Percentiles rank a stretch among this genome's conserved stretches.
Evolutionary conservation across 2,888 invertebrate species (phyloP).

Genomic region (Dolichopus griseipennis): DNA sequence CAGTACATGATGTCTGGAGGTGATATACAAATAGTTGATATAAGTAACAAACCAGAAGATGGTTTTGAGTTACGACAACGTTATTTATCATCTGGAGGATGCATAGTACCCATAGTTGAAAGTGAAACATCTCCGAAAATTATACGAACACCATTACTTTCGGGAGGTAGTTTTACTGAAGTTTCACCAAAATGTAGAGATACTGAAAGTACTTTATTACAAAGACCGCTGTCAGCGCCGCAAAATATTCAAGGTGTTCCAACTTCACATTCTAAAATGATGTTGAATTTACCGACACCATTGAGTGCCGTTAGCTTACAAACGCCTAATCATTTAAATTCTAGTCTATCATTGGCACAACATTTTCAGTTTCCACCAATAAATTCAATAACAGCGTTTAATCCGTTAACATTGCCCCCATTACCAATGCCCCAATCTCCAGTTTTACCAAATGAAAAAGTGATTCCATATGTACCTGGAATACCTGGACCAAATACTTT

Average conservation of each 20-base stretch:
- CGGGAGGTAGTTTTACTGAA: constrained; percentile 69
- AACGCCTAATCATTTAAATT: constrained; percentile 31
- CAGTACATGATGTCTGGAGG: constrained; percentile 24
- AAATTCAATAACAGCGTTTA: constrained; percentile 60
- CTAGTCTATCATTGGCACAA: constrained; percentile 28
- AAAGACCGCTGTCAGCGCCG: constrained; percentile 32
- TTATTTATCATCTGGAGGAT: constrained; percentile 39
- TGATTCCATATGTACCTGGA: constrained; percentile 79
- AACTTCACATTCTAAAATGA: constrained; percentile 34
- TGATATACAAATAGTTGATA: constrained; percentile 23
- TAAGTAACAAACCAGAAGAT: constrained; percentile 56
- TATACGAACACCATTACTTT: constrained; percentile 71
- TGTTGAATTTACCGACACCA: constrained; percentile 50
- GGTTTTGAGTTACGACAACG: constrained; percentile 27
- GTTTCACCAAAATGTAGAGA: constrained; percentile 32
- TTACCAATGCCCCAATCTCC: constrained; percentile 44
- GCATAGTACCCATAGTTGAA: constrained; percentile 54
- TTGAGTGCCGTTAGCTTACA: constrained; percentile 50
- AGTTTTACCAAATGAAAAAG: constrained; percentile 52
- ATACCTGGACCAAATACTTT: constrained; percentile 73
- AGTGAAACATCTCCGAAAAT: constrained; percentile 60
- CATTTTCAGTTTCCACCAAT: constrained; percentile 59
- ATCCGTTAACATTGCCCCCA: constrained; percentile 57
- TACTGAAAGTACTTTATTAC: constrained; percentile 29
- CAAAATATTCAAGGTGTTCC: constrained; percentile 33